Evolutionary conservation across 2,888 invertebrate genomes (phyloP).

Genomic region (Agrypnus murinus): DNA sequence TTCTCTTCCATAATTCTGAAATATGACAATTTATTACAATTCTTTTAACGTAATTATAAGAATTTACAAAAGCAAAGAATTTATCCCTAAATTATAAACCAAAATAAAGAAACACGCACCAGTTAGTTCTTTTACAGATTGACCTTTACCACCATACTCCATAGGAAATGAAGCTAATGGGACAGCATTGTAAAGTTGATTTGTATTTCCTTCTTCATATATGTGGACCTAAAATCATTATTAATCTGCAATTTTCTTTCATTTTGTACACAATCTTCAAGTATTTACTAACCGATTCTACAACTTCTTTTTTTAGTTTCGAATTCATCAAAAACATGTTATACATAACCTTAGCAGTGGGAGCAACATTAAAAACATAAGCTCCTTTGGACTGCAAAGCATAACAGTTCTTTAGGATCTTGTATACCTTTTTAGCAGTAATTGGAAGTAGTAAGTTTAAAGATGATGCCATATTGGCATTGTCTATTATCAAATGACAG

Average conservation of each 20-base stretch:
- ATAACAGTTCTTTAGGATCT: background rate
- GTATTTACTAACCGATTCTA: background rate
- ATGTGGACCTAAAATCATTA: conserved; percentile 9
- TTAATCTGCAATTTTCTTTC: background rate
- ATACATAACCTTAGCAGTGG: background rate
- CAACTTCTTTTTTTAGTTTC: background rate
- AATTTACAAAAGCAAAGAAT: too few species aligned
- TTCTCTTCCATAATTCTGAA: conserved; percentile 1
- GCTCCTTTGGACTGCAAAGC: background rate
- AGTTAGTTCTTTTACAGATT: background rate
- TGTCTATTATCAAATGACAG: background rate
- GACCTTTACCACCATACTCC: conserved; percentile 2
- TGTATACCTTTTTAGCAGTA: background rate
- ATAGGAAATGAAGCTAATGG: background rate
- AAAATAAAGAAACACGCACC: too few species aligned
- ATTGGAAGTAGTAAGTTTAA: background rate
- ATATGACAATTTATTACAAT: too few species aligned
- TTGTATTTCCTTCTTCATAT: background rate
- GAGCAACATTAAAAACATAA: background rate
- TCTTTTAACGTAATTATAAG: too few species aligned
- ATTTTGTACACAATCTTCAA: background rate
- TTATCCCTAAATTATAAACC: too few species aligned
- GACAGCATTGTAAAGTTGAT: background rate
- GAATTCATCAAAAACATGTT: too few species aligned
- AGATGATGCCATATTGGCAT: background rate